Evolutionary conservation across 2,113 vertebrate species (phyloP), one percentile per base, ranked within the genome.

Genomic region (Brachyistius frenatus): DNA sequence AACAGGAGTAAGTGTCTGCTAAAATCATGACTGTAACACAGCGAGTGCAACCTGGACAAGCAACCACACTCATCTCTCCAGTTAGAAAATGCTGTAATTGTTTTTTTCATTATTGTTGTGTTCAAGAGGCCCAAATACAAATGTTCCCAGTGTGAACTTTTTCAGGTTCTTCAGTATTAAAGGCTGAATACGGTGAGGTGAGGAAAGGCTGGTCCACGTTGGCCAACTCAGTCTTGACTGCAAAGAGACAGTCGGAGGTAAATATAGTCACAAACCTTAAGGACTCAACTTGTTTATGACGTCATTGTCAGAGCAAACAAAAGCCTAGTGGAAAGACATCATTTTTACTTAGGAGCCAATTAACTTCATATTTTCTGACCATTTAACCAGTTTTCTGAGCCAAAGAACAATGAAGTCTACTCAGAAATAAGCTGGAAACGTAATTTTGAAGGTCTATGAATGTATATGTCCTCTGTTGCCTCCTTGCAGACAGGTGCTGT

Each of bases 131-230:
- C 31, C 11, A 60, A 41, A 80, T 36, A 36, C 52, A 63, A 52
- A 50, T n/a, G 10, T 35, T 61, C 6, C 35, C 35, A 56, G 16
- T 65, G 55, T 52, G 35, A 4, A 23, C 3, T 76, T 58, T 81
- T 68, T 37, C 7, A 78, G 52, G 61, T 47, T 23, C 37, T 41
- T 46, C 30, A 53, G 32, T 15, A 57, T 23, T 53, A 54, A 72
- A 78, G 41, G 33, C 77, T 75, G 73, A 81, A 86, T 79, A 88
- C 61, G 77, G 4, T 61, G 41, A 81, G 84, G 81, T 69, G 77
- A 86, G 81, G 62, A 76, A 71, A 77, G 78, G 79, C 76, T 84
- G 81, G 87, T 91, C 91, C 89, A 78, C 66, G 77, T 87, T 84
- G 73, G 54, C 73, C 71, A 14, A 66, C 67, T 72, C 61, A 65